These are phyloP conservation scores for Lepidotrigona ventralis DNA, from an alignment of 1,140 invertebrate species.

Conservation along the genomic window DNA sequence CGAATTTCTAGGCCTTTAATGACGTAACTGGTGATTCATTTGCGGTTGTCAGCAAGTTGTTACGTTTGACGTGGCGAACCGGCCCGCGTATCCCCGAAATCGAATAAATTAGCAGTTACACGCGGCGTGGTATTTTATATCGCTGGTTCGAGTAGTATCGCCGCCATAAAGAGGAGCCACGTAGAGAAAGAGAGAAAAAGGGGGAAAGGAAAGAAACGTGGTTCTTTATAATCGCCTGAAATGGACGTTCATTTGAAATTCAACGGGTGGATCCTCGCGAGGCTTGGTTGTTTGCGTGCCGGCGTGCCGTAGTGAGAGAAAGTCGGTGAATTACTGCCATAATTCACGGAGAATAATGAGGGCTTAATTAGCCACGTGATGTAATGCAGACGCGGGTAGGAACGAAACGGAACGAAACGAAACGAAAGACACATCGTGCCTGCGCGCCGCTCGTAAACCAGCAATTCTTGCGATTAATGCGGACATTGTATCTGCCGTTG, in stretches of 20 bases:
- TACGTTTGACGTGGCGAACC: constrained; percentile 20
- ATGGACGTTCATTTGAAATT: constrained; percentile 64
- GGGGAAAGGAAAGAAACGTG: neutral
- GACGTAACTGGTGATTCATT: constrained; percentile 47
- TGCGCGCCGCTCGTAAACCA: constrained; percentile 56
- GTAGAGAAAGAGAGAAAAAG: no score
- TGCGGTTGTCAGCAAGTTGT: constrained; percentile 51
- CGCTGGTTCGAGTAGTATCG: constrained; percentile 16
- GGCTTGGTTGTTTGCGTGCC: constrained; percentile 51
- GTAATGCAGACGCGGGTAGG: constrained; percentile 63
- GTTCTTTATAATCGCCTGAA: constrained; percentile 59
- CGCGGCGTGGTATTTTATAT: constrained; percentile 45
- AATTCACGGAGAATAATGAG: constrained; percentile 70
- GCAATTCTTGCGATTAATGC: constrained; percentile 65
- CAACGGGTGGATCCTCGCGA: constrained; percentile 61
- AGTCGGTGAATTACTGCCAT: constrained; percentile 66
- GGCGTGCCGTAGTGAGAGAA: constrained; percentile 59
- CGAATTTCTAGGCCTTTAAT: constrained; percentile 24
- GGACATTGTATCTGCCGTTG: constrained; percentile 53
- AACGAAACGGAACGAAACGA: constrained; percentile 62
- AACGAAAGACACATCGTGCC: constrained; percentile 57
- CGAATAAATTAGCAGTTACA: constrained; percentile 54
- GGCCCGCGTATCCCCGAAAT: constrained; percentile 28
- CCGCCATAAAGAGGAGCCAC: neutral
- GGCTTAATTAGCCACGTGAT: constrained; percentile 68